A percentile compares a stretch with the other conserved stretches of the same genome.
phyloP scores from a whole-genome alignment of 2,888 invertebrate genomes.

The Neoascia interrupta region DNA sequence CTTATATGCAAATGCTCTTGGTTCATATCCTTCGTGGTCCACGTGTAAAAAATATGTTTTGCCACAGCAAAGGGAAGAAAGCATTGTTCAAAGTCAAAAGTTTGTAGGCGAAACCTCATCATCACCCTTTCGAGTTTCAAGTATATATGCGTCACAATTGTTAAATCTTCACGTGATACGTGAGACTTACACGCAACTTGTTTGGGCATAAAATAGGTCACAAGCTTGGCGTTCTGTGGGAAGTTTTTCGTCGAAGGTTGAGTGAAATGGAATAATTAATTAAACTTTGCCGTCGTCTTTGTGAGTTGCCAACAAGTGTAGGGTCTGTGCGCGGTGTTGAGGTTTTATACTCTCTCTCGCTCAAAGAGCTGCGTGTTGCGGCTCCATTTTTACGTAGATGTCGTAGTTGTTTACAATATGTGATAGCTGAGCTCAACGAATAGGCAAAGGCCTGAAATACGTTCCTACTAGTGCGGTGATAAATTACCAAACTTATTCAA shows the following conservation, averaged over 20 bases:
- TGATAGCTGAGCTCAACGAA: conserved; percentile 9
- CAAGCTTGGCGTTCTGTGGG: conserved; percentile 20
- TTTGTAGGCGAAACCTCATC: conserved; percentile 35
- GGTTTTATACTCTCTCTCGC: conserved; percentile 7
- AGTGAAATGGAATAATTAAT: conserved; percentile 55
- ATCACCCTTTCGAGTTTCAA: conserved; percentile 47
- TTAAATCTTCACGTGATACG: conserved; percentile 49
- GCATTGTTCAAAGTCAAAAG: conserved; percentile 50
- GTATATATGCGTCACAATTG: conserved; percentile 41
- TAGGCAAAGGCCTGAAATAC: conserved; percentile 20
- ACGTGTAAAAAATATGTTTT: conserved; percentile 36
- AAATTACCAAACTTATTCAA: conserved; percentile 65
- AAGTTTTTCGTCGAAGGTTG: conserved; percentile 31
- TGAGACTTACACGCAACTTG: conserved; percentile 46
- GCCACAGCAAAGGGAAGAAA: conserved; percentile 8
- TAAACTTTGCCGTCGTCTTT: conserved; percentile 35
- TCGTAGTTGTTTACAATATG: conserved; percentile 45
- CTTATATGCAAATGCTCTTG: conserved; percentile 46
- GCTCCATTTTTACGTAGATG: conserved; percentile 28
- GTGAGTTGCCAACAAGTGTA: conserved; percentile 16
- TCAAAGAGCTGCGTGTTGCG: conserved; percentile 30
- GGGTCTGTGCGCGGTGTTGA: not conserved
- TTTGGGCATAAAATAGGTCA: conserved; percentile 47
- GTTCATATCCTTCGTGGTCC: conserved; percentile 12
- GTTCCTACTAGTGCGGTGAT: conserved; percentile 43